These are phyloP conservation scores for Egretta garzetta DNA, from an alignment of 2,113 vertebrate species.

Conservation along the genomic window DNA sequence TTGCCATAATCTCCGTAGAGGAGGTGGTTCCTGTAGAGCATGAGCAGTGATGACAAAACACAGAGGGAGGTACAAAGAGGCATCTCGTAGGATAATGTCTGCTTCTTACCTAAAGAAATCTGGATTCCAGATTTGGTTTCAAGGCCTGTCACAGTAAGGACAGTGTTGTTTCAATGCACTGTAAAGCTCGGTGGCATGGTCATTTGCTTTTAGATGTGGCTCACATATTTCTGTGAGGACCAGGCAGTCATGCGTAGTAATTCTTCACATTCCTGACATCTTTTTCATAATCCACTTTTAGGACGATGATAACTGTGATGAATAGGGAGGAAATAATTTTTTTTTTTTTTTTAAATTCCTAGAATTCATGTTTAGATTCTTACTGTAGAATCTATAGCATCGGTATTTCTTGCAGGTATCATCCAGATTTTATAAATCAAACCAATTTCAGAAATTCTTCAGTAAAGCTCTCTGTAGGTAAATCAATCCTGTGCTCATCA, in stretches of 20 bases:
- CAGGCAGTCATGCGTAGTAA: slow-evolving; percentile 53
- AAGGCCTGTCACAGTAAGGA: neutral
- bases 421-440: neutral
- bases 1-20: neutral
- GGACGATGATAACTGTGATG: neutral
- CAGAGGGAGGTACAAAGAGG: neutral
- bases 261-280: slow-evolving; percentile 61
- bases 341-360: neutral
- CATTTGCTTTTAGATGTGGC: slow-evolving; percentile 29
- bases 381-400: neutral
- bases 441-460: neutral
- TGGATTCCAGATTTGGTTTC: neutral
- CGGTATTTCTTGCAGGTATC: neutral
- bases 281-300: slow-evolving; percentile 55
- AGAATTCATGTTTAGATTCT: neutral
- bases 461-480: neutral
- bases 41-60: neutral
- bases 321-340: neutral
- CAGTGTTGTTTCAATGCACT: neutral
- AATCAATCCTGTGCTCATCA: neutral
- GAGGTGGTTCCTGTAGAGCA: neutral
- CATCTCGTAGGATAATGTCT: neutral
- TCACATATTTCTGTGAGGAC: slow-evolving; percentile 32
- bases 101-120: neutral
- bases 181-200: neutral